Evolutionary conservation across 2,113 vertebrate species (phyloP), one percentile per base, ranked within the genome.

Genomic region (Tauraco erythrolophus): DNA sequence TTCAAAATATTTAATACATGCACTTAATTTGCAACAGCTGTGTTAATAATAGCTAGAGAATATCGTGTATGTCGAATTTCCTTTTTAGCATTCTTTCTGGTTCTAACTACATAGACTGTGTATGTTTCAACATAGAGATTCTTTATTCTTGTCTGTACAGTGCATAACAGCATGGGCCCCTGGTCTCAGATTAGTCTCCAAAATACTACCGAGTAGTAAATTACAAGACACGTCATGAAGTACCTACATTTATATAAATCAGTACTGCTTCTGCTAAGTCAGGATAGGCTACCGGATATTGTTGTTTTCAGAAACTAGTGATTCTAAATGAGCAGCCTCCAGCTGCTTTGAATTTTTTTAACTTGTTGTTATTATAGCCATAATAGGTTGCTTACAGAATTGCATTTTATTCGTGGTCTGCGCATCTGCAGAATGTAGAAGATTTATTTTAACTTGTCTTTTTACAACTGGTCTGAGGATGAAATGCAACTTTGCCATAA

Each of bases 401-500:
- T 90, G 95, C 51, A 54, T 92, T 92, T 92, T 90, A 91, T 69
- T 81, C 80, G 39, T 69, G 17, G 41, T 57, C 75, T 92, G 57
- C 75, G 92, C 35, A 69, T 86, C 94, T 94, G 92, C 70, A 88
- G 66, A 87, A 89, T 10, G 37, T 28, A 57, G n/a, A 51, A 80
- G 71, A 92, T 87, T 65, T 86, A 88, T 76, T 94, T 80, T 58
- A 87, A 80, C 62, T 84, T 93, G 54, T 64, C 51, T 90, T 89
- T 92, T 88, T 94, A 92, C 84, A 93, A 54, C 75, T 87, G 70
- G 61, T 88, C 71, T 88, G 90, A 89, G 60, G 81, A 48, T 62
- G 68, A 95, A 77, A 78, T 51, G 56, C 45, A 91, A 64, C 46
- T 92, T 89, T 88, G 54, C 81, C 61, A 39, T 88, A 66, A 95